phyloP scores from a whole-genome alignment of 2,113 vertebrate species.

The Lycaon pictus region DNA sequence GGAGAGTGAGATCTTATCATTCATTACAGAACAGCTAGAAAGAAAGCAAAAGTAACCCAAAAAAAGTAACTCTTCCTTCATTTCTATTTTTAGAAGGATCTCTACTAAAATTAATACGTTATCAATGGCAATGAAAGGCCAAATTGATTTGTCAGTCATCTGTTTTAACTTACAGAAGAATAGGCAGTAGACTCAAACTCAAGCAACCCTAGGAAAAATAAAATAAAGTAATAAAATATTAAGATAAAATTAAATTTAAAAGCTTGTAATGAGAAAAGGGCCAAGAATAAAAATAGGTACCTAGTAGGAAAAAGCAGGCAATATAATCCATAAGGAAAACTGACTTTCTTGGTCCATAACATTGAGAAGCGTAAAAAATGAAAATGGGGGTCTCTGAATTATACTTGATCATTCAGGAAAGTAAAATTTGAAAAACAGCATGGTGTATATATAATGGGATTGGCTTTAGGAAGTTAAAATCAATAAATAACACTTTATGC shows the following conservation, averaged over 20 bases:
- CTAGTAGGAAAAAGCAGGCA: not conserved
- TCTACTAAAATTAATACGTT: not conserved
- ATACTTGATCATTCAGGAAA: not conserved
- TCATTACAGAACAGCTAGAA: not conserved
- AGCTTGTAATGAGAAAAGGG: constrained; percentile 6
- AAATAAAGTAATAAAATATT: constrained; percentile 12
- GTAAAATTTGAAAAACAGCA: constrained; percentile 29
- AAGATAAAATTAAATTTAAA: not conserved
- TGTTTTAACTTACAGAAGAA: constrained; percentile 31
- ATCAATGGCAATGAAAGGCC: not conserved
- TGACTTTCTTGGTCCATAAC: not conserved
- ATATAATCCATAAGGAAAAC: not conserved
- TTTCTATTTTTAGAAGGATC: not conserved
- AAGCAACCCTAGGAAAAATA: constrained; percentile 5
- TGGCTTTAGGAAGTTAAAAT: not conserved
- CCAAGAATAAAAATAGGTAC: not conserved
- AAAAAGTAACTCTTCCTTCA: constrained; percentile 20
- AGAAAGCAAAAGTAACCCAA: constrained; percentile 1
- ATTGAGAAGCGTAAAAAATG: not conserved
- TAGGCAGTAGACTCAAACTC: not conserved
- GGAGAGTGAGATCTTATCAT: constrained; percentile 18
- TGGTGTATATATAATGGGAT: not conserved
- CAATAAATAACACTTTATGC: not conserved
- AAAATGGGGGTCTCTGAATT: not conserved
- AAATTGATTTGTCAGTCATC: constrained; percentile 14